These are phyloP conservation scores for Athalia circularis DNA, from an alignment of 2,888 invertebrate species.

Conservation along the genomic window DNA sequence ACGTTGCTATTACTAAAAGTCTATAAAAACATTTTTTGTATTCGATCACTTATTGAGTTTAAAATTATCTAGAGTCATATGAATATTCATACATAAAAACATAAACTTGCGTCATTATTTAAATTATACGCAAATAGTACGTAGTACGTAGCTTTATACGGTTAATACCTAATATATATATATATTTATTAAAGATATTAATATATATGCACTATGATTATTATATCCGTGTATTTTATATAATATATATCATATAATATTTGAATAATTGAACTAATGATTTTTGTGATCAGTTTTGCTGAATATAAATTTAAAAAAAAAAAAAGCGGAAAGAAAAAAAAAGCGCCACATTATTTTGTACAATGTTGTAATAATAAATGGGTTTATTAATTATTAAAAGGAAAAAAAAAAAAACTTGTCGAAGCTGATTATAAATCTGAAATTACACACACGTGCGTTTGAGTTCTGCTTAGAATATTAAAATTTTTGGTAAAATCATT, in stretches of 20 bases:
- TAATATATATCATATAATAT: background rate
- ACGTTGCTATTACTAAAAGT: too few species aligned
- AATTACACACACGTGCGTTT: background rate
- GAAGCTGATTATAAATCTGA: background rate
- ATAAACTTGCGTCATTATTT: too few species aligned
- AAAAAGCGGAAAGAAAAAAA: background rate
- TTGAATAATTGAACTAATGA: background rate
- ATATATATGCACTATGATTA: conserved; percentile 3
- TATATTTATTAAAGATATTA: background rate
- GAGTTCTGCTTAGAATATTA: too few species aligned
- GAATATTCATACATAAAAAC: too few species aligned
- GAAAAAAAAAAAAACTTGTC: background rate
- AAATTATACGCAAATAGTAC: too few species aligned
- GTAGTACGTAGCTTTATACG: too few species aligned
- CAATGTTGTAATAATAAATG: conserved; percentile 34
- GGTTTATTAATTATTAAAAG: conserved; percentile 12
- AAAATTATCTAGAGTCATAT: too few species aligned
- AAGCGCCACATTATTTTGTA: conserved; percentile 38
- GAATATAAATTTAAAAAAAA: background rate
- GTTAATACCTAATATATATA: background rate
- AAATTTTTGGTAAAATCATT: too few species aligned
- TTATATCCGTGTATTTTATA: background rate
- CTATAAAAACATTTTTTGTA: too few species aligned
- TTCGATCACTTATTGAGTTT: too few species aligned
- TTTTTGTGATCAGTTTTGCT: background rate